These are phyloP conservation scores for Procambarus clarkii DNA, from an alignment of 1,140 invertebrate species.

Conservation along the genomic window DNA sequence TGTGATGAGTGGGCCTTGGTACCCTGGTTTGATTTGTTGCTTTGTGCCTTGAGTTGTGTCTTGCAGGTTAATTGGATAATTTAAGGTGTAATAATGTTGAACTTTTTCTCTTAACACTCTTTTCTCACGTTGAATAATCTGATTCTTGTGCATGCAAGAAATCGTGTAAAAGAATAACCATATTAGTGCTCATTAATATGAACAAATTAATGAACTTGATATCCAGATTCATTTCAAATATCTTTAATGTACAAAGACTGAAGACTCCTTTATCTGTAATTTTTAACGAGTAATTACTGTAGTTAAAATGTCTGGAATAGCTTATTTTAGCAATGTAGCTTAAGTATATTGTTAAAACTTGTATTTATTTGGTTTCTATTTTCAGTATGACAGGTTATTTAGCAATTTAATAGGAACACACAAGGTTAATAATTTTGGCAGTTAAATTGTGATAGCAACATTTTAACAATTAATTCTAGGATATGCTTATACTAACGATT, in stretches of 20 bases:
- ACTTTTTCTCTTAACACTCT: not conserved
- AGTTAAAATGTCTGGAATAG: not conserved
- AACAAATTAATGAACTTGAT: not conserved
- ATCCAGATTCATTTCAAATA: not conserved
- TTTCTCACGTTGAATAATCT: not conserved
- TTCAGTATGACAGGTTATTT: not conserved
- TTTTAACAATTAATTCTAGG: not conserved
- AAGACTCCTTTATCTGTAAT: not conserved
- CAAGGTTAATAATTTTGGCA: not conserved
- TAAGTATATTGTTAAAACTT: not conserved
- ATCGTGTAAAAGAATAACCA: not conserved
- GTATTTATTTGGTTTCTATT: not conserved
- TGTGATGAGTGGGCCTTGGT: constrained; percentile 49
- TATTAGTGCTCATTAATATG: constrained; percentile 8
- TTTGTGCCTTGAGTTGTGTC: constrained; percentile 64
- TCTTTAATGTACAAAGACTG: not conserved
- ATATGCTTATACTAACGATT: not conserved
- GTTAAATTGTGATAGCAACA: not conserved
- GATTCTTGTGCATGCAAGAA: not conserved
- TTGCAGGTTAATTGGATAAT: constrained; percentile 34
- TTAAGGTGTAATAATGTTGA: constrained; percentile 31
- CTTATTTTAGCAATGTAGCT: not conserved
- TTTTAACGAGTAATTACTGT: not conserved
- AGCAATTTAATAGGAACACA: not conserved
- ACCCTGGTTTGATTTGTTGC: constrained; percentile 34